Percentiles rank a stretch among this genome's conserved stretches.
Evolutionary conservation across 2,888 invertebrate species (phyloP).

Genomic region (Agriopis leucophaearia): DNA sequence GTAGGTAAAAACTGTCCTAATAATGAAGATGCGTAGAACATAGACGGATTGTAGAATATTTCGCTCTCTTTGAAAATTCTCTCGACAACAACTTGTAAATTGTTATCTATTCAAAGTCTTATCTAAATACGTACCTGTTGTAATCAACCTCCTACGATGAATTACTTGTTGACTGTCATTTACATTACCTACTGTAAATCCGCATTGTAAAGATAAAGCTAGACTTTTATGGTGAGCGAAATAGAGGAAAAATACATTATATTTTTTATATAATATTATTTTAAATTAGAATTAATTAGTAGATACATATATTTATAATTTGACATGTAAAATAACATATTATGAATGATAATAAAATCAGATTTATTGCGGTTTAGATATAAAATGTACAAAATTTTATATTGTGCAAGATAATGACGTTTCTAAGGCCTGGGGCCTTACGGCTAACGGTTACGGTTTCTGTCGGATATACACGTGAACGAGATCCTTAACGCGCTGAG

Average conservation of each 20-base stretch:
- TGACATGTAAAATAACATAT: no score
- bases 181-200: neutral
- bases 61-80: neutral
- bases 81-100: conserved; percentile 9
- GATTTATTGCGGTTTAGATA: no score
- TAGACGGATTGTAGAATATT: conserved; percentile 3
- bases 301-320: no score
- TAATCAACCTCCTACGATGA: conserved; percentile 15
- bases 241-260: neutral
- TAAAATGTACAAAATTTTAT: no score
- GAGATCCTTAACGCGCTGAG: no score
- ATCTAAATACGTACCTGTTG: conserved; percentile 14
- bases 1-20: neutral
- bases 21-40: neutral
- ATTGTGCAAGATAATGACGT: no score
- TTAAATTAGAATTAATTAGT: no score
- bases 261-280: neutral
- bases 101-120: conserved; percentile 1
- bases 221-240: neutral
- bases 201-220: conserved; percentile 16
- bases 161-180: conserved; percentile 2
- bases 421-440: no score
- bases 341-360: no score
- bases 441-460: no score
- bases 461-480: no score